Evolutionary conservation across 1,140 invertebrate genomes (phyloP), one percentile per base, ranked within the genome.

Genomic region (Cotesia vestalis): DNA sequence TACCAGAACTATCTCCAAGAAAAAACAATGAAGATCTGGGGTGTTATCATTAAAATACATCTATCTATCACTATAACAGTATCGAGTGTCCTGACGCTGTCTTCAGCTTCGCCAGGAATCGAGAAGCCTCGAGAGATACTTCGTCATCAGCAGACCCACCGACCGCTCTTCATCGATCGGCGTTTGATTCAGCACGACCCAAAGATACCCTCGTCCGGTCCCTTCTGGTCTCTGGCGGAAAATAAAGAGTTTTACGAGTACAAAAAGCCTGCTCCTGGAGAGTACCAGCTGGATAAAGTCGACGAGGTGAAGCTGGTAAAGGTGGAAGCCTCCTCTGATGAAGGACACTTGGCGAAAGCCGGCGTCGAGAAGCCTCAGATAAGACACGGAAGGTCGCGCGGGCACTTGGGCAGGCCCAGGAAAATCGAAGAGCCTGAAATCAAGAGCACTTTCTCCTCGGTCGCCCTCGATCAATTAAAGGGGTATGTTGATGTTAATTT

Each of bases 371-470:
- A 79, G 46, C 78, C 77, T 6, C 75, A 82, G 69, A 85, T 86
- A 59, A 79, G 85, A 34, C 85, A 85, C 72, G 77, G 84, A 0
- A 78, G 85, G n/a, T 85, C 83, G 0, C 76, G 85, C 0, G 78
- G 72, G 34, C 82, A 84, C 66, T 83, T 80, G 11, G 72, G 67
- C 0, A 75, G 83, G 1, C 74, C 77, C 66, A 57, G 75, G 0
- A 81, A 79, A 63, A 61, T 78, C 4, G 72, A 76, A 63, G 69
- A 71, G 14, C 27, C 38, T 60, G 52, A 40, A 12, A 38, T 34
- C 9, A 64, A 40, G 8, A 40, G 52, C 52, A 36, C 38, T 4
- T 46, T 36, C 4, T 38, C 14, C 27, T 6, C 20, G 27, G 4
- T 52, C 4, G 55, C 34, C 11, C 8, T 46, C 11, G 20, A 20